phyloP scores from a whole-genome alignment of 2,888 invertebrate species.

The Trachelus stipa region DNA sequence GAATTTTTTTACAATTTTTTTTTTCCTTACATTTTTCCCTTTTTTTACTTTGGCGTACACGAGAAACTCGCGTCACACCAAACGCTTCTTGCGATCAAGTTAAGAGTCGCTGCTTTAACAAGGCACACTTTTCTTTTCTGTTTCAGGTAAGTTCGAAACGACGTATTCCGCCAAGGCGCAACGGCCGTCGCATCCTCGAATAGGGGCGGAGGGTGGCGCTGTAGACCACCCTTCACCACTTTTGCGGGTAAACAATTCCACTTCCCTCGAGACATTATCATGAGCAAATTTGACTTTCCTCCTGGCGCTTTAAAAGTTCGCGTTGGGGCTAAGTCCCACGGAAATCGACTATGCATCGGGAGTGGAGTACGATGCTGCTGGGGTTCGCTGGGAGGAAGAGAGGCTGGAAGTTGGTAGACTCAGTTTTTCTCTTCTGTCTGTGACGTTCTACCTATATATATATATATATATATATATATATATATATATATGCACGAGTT shows the following conservation, averaged over 20 bases:
- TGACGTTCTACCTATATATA: too few relatives aligned
- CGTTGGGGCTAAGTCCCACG: constrained; percentile 24
- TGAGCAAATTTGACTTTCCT: constrained; percentile 60
- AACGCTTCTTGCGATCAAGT: too few relatives aligned
- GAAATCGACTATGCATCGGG: constrained; percentile 57
- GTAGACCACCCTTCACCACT: constrained; percentile 24
- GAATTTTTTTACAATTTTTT: background rate
- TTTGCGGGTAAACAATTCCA: constrained; percentile 43
- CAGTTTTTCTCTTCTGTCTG: too few relatives aligned
- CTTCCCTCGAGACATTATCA: constrained; percentile 53
- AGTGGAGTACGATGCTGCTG: constrained; percentile 9
- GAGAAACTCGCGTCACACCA: background rate
- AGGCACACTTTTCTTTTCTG: constrained; percentile 25
- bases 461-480: too few relatives aligned
- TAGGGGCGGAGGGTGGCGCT: too few relatives aligned
- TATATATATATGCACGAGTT: too few relatives aligned
- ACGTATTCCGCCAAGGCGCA: constrained; percentile 1
- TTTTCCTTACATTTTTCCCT: background rate
- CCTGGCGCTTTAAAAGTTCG: constrained; percentile 27
- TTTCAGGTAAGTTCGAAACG: constrained; percentile 38
- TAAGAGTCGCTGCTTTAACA: too few relatives aligned
- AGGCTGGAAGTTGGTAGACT: background rate
- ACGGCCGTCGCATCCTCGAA: background rate
- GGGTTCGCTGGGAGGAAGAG: background rate
- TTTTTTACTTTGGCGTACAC: background rate